These are phyloP conservation scores for Lumbricus terrestris DNA, from an alignment of 2,888 invertebrate species.

Conservation along the genomic window DNA sequence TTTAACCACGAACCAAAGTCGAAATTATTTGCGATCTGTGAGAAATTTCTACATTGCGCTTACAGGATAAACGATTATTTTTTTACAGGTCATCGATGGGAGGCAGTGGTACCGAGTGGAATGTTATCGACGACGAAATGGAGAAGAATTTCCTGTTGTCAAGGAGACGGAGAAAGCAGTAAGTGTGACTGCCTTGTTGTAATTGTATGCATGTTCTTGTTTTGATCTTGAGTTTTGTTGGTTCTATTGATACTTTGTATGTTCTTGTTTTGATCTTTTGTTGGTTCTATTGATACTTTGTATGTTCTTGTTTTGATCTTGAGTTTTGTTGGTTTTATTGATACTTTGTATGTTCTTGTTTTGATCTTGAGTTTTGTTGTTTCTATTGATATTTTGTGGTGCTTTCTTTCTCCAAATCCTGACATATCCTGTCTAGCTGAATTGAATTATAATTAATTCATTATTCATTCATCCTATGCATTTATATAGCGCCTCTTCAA, in stretches of 20 bases:
- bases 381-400: too few species aligned
- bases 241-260: neutral
- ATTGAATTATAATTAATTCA: too few species aligned
- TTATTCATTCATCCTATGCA: too few species aligned
- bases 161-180: neutral
- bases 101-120: conserved; percentile 43
- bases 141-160: conserved; percentile 30
- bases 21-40: neutral
- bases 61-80: neutral
- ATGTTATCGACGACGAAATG: conserved; percentile 48
- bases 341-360: too few species aligned
- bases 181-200: neutral
- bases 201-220: neutral
- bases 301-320: neutral
- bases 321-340: neutral
- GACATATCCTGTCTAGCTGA: neutral
- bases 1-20: neutral
- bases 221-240: neutral
- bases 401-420: neutral
- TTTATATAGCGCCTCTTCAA: too few species aligned
- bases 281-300: neutral
- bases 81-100: conserved; percentile 51
- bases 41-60: neutral
- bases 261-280: neutral
- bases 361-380: too few species aligned